These are phyloP conservation scores for Anarsia innoxiella DNA, from an alignment of 2,888 invertebrate genomes.

Conservation along the genomic window DNA sequence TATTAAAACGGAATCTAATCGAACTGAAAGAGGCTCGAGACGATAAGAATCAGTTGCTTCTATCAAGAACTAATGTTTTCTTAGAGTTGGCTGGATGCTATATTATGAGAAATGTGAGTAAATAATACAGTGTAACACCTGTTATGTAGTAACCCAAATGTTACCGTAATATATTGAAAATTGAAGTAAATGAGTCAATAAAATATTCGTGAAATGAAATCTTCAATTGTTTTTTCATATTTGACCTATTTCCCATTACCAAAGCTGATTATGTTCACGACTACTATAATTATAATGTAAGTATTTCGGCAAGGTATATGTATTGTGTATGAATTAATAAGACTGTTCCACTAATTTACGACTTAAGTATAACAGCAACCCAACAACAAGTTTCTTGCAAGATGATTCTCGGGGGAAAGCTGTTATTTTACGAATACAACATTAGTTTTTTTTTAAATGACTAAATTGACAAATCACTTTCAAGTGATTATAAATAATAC, in stretches of 20 bases:
- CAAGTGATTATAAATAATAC: neutral
- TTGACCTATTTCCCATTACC: neutral
- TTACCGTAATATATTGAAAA: no score
- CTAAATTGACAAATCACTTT: neutral
- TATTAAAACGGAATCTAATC: slow-evolving; percentile 49
- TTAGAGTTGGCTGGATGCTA: slow-evolving; percentile 54
- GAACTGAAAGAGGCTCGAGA: slow-evolving; percentile 40
- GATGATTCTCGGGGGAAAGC: no score
- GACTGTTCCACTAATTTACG: no score
- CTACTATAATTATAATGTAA: no score
- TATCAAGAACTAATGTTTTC: slow-evolving; percentile 40
- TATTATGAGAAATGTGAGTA: slow-evolving; percentile 52
- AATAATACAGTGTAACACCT: neutral
- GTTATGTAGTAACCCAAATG: neutral
- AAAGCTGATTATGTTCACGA: neutral
- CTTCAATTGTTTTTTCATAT: neutral
- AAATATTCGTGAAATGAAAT: neutral
- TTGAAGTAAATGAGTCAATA: no score
- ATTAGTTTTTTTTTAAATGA: neutral
- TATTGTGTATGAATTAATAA: no score
- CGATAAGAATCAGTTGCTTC: slow-evolving; percentile 29
- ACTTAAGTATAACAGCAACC: no score
- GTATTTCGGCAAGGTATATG: no score
- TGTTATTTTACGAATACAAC: neutral
- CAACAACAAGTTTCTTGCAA: no score